Evolutionary conservation across 2,888 invertebrate species (phyloP).

Genomic region (Protodeltote pygarga): DNA sequence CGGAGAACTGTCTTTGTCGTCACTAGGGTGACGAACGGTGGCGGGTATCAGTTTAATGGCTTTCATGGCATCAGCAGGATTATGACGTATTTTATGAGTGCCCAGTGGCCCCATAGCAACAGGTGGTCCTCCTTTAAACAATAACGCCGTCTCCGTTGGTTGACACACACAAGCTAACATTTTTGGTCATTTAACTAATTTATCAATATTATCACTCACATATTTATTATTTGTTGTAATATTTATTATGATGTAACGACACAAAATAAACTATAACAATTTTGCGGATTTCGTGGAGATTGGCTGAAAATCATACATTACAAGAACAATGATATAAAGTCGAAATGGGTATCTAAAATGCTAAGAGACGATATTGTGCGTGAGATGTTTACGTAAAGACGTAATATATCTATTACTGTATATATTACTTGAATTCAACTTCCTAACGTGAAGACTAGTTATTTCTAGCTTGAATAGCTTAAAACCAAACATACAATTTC

Average conservation of each 20-base stretch:
- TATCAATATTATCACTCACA: slow-evolving; percentile 73
- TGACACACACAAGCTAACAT: slow-evolving; percentile 91
- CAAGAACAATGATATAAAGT: slow-evolving; percentile 4
- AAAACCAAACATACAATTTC: too few species aligned
- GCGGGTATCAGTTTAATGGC: slow-evolving; percentile 69
- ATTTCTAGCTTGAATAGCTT: slow-evolving; percentile 33
- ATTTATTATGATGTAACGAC: slow-evolving; percentile 24
- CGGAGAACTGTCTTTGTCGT: slow-evolving; percentile 70
- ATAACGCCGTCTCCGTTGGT: slow-evolving; percentile 86
- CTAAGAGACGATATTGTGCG: slow-evolving; percentile 11
- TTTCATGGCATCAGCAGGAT: slow-evolving; percentile 70
- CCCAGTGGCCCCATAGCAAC: slow-evolving; percentile 86
- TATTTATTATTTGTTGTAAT: slow-evolving; percentile 69
- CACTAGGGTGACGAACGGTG: slow-evolving; percentile 65
- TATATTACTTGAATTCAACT: slow-evolving; percentile 36
- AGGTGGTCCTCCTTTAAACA: slow-evolving; percentile 84
- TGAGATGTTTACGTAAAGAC: slow-evolving; percentile 5
- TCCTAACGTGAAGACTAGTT: slow-evolving; percentile 23
- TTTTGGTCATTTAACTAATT: slow-evolving; percentile 70
- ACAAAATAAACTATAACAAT: slow-evolving; percentile 10
- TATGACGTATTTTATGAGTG: slow-evolving; percentile 76
- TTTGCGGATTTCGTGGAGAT: slow-evolving; percentile 15
- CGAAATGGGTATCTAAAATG: slow-evolving; percentile 7
- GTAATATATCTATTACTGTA: slow-evolving; percentile 24
- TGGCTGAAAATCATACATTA: slow-evolving; percentile 57